Percentiles rank a stretch among this genome's conserved stretches.
Conservation (phyloP, 1,140 invertebrate genomes). For the Trachelipus rathkii region DNA sequence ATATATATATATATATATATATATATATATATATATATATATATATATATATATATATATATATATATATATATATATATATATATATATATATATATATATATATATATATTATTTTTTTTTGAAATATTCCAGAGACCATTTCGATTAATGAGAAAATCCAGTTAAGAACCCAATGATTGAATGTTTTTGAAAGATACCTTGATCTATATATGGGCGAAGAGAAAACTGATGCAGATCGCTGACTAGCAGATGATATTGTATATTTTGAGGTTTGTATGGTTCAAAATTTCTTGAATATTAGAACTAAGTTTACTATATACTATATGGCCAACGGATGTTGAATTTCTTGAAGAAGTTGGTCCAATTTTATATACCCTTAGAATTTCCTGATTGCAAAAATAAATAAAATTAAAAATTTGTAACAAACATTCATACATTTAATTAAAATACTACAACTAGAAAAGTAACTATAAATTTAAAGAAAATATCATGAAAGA, state of each 20-base stretch:
- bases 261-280: not conserved
- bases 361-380: not conserved
- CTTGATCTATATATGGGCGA: not conserved
- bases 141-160: not conserved
- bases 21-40: slow-evolving; percentile 30
- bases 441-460: too few species aligned
- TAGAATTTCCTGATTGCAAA: not conserved
- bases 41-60: slow-evolving; percentile 36
- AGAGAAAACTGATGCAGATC: not conserved
- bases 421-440: too few species aligned
- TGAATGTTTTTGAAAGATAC: not conserved
- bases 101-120: not conserved
- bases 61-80: slow-evolving; percentile 38
- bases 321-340: not conserved
- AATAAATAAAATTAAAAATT: not conserved
- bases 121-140: not conserved
- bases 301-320: not conserved
- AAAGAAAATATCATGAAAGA: too few species aligned
- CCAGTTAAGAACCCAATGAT: not conserved
- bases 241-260: not conserved
- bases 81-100: slow-evolving; percentile 40
- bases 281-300: not conserved
- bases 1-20: slow-evolving; percentile 33
- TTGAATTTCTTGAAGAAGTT: not conserved
- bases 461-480: too few species aligned